Conservation (phyloP, 2,888 invertebrate species). For the Neuroscelio doddi region DNA sequence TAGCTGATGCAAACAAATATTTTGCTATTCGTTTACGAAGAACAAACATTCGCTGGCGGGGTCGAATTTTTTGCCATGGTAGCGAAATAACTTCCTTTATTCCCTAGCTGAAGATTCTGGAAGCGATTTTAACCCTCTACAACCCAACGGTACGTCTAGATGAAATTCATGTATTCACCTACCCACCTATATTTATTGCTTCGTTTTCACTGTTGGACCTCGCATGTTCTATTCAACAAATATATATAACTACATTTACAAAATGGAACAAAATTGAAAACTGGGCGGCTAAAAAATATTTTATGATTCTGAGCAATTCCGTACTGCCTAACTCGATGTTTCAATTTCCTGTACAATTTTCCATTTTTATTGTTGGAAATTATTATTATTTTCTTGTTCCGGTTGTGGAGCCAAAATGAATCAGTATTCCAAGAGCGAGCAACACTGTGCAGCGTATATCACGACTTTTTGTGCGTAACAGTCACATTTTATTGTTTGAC, state of each 20-base stretch:
- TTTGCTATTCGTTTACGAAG: too few relatives aligned
- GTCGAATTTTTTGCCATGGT: too few relatives aligned
- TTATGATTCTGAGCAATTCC: too few relatives aligned
- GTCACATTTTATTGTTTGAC: constrained; percentile 23
- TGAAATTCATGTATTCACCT: constrained; percentile 46
- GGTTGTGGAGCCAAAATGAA: constrained; percentile 6
- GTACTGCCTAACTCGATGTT: too few relatives aligned
- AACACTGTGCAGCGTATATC: constrained; percentile 18
- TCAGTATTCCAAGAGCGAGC: constrained; percentile 7
- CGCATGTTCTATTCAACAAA: constrained; percentile 37
- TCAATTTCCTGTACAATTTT: too few relatives aligned
- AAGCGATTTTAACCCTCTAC: constrained; percentile 21
- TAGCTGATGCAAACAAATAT: too few relatives aligned
- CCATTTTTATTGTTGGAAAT: too few relatives aligned
- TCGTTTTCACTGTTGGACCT: constrained; percentile 29
- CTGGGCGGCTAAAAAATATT: neutral
- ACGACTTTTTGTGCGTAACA: constrained; percentile 27
- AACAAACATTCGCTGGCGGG: too few relatives aligned
- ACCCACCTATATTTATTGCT: constrained; percentile 41
- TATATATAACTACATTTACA: constrained; percentile 28
- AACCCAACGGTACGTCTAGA: constrained; percentile 14
- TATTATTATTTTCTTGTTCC: too few relatives aligned
- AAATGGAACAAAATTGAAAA: constrained; percentile 15
- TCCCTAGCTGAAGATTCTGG: constrained; percentile 2
- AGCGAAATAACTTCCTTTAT: constrained; percentile 10